Conservation (phyloP, 2,797 vertebrate genomes). For the Avahi laniger region DNA sequence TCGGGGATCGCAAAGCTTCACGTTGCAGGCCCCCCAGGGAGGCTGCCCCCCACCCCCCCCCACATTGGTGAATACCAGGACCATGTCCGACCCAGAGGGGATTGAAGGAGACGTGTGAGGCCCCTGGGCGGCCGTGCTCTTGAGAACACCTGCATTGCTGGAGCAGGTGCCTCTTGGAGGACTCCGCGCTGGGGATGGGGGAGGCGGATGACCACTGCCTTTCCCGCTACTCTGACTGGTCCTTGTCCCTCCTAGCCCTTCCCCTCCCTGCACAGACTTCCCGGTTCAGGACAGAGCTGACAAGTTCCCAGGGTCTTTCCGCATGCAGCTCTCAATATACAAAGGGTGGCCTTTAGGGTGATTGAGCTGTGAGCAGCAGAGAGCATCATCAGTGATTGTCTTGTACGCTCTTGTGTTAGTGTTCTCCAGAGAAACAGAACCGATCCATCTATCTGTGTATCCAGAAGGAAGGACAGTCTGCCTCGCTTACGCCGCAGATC, state of each 20-base stretch:
- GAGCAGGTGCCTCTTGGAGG: neutral
- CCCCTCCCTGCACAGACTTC: neutral
- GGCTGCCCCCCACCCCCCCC: too few species aligned
- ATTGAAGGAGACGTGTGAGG: neutral
- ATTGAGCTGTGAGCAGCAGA: neutral
- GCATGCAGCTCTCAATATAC: neutral
- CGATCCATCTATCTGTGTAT: too few species aligned
- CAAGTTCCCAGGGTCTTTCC: neutral
- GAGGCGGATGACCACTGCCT: rapidly evolving
- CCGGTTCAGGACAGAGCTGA: neutral
- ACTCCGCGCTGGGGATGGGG: too few species aligned
- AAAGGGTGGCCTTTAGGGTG: neutral
- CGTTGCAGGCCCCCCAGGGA: neutral
- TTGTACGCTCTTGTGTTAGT: neutral
- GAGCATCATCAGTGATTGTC: neutral
- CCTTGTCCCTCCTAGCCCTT: neutral
- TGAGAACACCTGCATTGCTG: neutral
- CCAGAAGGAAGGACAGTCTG: too few species aligned
- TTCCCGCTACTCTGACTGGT: neutral
- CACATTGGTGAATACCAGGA: neutral
- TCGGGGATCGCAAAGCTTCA: neutral
- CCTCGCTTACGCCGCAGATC: too few species aligned
- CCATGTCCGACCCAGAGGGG: neutral
- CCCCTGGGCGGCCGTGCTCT: neutral
- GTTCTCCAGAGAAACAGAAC: too few species aligned